phyloP scores from a whole-genome alignment of 53 echinoderm and acorn worm genomes.

The Echinarachnius parma region DNA sequence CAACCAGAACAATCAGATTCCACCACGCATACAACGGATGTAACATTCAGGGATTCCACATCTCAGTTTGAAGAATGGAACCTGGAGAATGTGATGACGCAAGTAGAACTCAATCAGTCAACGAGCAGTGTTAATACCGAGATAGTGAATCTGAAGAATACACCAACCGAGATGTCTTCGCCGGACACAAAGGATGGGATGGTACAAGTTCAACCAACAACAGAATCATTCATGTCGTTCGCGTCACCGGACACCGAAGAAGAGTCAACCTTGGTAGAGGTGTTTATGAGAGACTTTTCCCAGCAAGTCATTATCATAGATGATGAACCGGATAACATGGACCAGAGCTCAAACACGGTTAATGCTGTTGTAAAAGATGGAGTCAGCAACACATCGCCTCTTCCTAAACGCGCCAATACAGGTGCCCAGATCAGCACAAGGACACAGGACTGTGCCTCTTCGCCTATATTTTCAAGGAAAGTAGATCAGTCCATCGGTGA shows the following conservation, averaged over 20 bases:
- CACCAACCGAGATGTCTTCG: neutral
- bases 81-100: conserved; percentile 7
- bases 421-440: too few relatives aligned
- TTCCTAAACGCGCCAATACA: too few relatives aligned
- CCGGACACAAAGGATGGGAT: neutral
- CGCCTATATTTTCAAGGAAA: too few relatives aligned
- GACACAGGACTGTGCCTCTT: too few relatives aligned
- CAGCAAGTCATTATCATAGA: too few relatives aligned
- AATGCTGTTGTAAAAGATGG: too few relatives aligned
- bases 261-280: neutral
- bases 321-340: too few relatives aligned
- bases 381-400: too few relatives aligned
- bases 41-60: neutral
- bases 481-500: too few relatives aligned
- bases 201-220: neutral
- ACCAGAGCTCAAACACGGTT: too few relatives aligned
- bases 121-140: conserved; percentile 18
- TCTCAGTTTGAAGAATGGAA: neutral
- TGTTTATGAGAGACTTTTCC: too few relatives aligned
- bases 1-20: neutral
- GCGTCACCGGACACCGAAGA: neutral
- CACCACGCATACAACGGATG: neutral
- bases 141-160: neutral
- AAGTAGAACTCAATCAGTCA: neutral
- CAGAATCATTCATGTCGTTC: neutral